phyloP scores from a whole-genome alignment of 2,888 invertebrate genomes.

The Drosophila borealis region DNA sequence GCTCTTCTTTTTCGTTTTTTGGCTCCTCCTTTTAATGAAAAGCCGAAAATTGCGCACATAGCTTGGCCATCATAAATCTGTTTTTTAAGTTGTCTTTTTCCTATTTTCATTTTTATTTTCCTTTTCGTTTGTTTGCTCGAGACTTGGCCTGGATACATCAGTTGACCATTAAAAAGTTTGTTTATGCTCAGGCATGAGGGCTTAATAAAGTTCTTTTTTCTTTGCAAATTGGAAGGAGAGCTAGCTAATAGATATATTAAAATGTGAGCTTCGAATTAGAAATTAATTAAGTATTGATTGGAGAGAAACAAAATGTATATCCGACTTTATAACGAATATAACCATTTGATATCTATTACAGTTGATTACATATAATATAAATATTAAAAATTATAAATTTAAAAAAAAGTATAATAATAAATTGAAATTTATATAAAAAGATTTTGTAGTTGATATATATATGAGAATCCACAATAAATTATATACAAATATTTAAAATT shows the following conservation, averaged over 20 bases:
- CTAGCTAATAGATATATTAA: background rate
- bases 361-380: no score
- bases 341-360: no score
- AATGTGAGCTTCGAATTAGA: no score
- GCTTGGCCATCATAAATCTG: conserved; percentile 40
- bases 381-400: no score
- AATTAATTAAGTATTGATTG: no score
- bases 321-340: no score
- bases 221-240: background rate
- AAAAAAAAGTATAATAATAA: no score
- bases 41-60: conserved; percentile 34
- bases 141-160: conserved; percentile 19
- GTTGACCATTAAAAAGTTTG: conserved; percentile 54
- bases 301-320: no score
- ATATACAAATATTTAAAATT: no score
- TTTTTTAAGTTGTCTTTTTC: conserved; percentile 4
- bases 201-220: background rate
- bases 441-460: no score
- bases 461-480: no score
- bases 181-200: conserved; percentile 2
- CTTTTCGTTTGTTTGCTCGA: background rate
- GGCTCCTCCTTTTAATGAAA: conserved; percentile 20
- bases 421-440: no score
- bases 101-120: conserved; percentile 1
- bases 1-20: conserved; percentile 11